Percentiles rank a stretch among this genome's conserved stretches.
Conservation (phyloP, 2,888 invertebrate species). For the Morpho helenor region DNA sequence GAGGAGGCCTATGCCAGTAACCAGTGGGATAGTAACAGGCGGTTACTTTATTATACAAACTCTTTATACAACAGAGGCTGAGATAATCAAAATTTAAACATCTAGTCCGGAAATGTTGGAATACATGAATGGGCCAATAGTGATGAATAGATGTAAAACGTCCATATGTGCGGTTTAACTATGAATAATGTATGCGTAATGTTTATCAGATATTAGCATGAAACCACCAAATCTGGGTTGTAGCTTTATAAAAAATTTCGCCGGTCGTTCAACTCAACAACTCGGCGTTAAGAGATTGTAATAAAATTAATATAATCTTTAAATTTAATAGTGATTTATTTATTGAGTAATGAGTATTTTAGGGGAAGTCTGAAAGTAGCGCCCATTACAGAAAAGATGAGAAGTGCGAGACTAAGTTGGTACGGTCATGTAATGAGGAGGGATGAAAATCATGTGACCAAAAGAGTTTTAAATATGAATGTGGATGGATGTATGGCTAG, state of each 20-base stretch:
- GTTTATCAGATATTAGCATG: conserved; percentile 48
- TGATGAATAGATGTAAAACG: conserved; percentile 45
- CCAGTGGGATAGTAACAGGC: too few relatives aligned
- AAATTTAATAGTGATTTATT: too few relatives aligned
- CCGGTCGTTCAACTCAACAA: conserved; percentile 59
- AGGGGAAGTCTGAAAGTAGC: too few relatives aligned
- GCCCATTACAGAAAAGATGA: too few relatives aligned
- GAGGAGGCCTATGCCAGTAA: too few relatives aligned
- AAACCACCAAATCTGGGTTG: conserved; percentile 57
- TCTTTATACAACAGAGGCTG: conserved; percentile 36
- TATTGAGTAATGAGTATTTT: too few relatives aligned
- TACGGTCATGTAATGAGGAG: too few relatives aligned
- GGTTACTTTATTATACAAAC: conserved; percentile 25
- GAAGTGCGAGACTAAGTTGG: too few relatives aligned
- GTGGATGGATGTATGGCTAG: too few relatives aligned
- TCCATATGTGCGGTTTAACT: conserved; percentile 42
- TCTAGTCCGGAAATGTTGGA: conserved; percentile 57
- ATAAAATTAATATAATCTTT: background rate
- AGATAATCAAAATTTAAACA: conserved; percentile 50
- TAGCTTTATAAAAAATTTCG: conserved; percentile 61
- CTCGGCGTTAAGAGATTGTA: conserved; percentile 13
- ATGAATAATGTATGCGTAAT: conserved; percentile 57
- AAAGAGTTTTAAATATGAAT: too few relatives aligned
- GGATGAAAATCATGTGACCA: too few relatives aligned
- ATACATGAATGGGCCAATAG: conserved; percentile 45